Evolutionary conservation across 1,140 invertebrate genomes (phyloP), one percentile per base, ranked within the genome.

Genomic region (Agraylea sexmaculata): DNA sequence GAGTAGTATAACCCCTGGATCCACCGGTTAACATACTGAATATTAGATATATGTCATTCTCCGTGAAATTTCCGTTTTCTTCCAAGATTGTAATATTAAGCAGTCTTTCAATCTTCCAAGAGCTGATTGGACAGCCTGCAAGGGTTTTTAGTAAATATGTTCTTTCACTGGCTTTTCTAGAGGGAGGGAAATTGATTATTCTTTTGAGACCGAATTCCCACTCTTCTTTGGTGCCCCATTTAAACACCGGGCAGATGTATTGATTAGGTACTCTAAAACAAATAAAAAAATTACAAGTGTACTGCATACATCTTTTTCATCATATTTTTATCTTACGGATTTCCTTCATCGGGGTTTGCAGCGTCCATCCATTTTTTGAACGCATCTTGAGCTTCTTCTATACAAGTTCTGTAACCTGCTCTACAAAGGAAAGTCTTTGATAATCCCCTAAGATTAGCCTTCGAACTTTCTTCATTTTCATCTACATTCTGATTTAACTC

Each of bases 171-270:
- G 73, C 70, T 40, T 73, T 77, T 31, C 79, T 61, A 2, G 67
- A 68, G 3, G 66, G 53, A 0, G 80, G 78, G 57, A 84, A 84
- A 46, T 83, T 74, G 17, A 80, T 74, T 1, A 84, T 70, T 11
- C 80, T 66, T 40, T 83, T 68, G 0, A 86, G 61, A 39, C 80
- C 81, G 51, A 84, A 84, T 45, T 83, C 71, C 80, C 80, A 86
- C 58, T 86, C 80, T 20, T 81, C 73, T 41, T 69, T 62, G 0
- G 77, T 73, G 0, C 82, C 82, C 73, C 77, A 83, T 58, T 77
- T 76, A 50, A 84, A 83, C 2, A 85, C 77, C 4, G 80, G 78
- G 40, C 82, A 84, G 27, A 84, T 71, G 51, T 73, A 81, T 52
- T 77, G 73, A 53, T 77, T 80, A 7, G 75, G 66, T 23, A 83